Evolutionary conservation across 1,140 invertebrate genomes (phyloP), one percentile per base, ranked within the genome.

Genomic region (Bathynomus jamesi): DNA sequence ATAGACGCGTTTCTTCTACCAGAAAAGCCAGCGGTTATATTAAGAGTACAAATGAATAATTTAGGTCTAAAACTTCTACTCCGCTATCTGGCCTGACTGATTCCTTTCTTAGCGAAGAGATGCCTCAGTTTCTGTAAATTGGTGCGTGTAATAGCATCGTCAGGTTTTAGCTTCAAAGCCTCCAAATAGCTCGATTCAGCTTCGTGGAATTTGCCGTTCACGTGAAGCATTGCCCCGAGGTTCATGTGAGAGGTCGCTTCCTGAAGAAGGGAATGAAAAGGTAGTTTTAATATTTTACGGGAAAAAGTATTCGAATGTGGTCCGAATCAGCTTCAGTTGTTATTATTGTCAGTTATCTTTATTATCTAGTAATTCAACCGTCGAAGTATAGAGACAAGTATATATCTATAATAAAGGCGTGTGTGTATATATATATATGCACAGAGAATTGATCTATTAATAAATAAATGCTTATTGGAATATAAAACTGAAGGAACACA

Each of bases 171-270:
- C n/a, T 71, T 61, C 61, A 96, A 83, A 0, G 94, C 94, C 78
- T 89, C 86, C 73, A 90, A 83, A 82, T 97, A 97, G 66, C 90
- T 90, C 4, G 86, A 83, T 30, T 92, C 92, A 0, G 95, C 95
- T 79, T 95, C 91, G n/a, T 84, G 82, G 68, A 93, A 90, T 83
- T 95, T 95, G 11, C 92, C 92, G 81, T 96, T 94, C 63, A 96
- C 84, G 83, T 97, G 94, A 28, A 95, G 84, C 80, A 98, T 97
- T 32, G 94, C 94, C 21, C 95, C 95, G 29, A 97, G 83, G 82
- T 97, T 97, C 80, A 95, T 95, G 82, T 96, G 93, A 65, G 91
- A 91, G 70, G 91, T 87, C 0, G 93, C 89, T 79, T 95, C 91
- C 80, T 86, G 70, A 25, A 66, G 46, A 62, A 60, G 53, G 71